Evolutionary conservation across 2,797 vertebrate species (phyloP).

Genomic region (Squalus acanthias): DNA sequence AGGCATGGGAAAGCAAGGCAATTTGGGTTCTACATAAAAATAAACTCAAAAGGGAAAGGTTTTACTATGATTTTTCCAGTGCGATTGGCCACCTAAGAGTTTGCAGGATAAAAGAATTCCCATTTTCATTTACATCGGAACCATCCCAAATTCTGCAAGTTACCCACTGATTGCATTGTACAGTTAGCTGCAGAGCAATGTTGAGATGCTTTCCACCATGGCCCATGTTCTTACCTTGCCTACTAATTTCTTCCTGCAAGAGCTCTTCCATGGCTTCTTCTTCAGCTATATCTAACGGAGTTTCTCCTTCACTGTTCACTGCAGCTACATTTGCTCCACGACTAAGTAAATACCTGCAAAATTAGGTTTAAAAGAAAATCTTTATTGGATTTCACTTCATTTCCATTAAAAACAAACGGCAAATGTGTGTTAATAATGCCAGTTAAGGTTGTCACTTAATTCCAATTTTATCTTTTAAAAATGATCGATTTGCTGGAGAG

Average conservation of each 20-base stretch:
- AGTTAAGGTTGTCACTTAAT: neutral
- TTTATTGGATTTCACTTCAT: neutral
- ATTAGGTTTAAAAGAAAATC: conserved; percentile 40
- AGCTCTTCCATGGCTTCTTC: conserved; percentile 97
- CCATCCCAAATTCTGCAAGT: neutral
- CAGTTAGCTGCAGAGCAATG: neutral
- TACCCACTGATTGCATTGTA: neutral
- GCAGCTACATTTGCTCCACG: conserved; percentile 89
- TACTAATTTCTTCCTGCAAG: conserved; percentile 94
- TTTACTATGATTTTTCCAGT: neutral
- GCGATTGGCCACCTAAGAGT: neutral
- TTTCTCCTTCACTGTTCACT: conserved; percentile 97
- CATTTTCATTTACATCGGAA: neutral
- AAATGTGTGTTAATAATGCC: neutral
- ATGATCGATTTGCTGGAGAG: no score
- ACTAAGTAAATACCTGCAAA: conserved; percentile 84
- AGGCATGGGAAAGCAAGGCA: neutral
- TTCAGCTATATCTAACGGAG: conserved; percentile 94
- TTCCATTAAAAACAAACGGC: neutral
- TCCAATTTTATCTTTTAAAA: neutral
- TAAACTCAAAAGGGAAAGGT: neutral
- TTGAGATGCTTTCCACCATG: neutral
- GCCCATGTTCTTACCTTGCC: conserved; percentile 72
- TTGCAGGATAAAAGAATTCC: neutral
- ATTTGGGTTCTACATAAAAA: neutral